These are phyloP conservation scores for Paratilapia polleni DNA, from an alignment of 2,113 vertebrate genomes.

Conservation along the genomic window DNA sequence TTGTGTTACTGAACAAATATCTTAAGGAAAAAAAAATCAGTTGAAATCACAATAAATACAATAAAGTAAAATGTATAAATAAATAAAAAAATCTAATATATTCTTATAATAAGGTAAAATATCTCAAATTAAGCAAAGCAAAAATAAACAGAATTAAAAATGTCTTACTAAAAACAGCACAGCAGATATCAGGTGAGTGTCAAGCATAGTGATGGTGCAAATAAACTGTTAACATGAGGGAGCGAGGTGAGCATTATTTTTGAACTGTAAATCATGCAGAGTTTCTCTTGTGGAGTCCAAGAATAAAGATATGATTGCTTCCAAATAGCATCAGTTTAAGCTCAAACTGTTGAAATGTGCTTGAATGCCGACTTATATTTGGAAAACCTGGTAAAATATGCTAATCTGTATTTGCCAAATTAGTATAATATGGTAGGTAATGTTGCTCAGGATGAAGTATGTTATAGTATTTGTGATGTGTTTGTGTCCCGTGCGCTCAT, in stretches of 20 bases:
- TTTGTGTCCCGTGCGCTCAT: background rate
- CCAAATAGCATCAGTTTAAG: background rate
- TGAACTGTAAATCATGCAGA: background rate
- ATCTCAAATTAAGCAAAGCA: background rate
- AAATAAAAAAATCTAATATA: too few relatives aligned
- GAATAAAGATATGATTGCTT: background rate
- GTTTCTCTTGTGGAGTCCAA: background rate
- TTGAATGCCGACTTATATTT: too few relatives aligned
- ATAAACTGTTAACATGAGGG: background rate
- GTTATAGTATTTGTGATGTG: background rate
- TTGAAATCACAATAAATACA: too few relatives aligned
- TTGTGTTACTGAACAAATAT: too few relatives aligned
- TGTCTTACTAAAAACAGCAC: background rate
- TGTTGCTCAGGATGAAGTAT: background rate
- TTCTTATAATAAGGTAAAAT: background rate
- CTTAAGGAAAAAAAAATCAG: too few relatives aligned
- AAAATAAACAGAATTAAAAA: background rate
- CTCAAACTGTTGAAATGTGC: background rate
- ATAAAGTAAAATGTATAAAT: too few relatives aligned
- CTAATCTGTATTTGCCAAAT: background rate
- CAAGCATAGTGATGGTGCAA: background rate
- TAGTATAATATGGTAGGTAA: background rate
- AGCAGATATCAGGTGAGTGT: background rate
- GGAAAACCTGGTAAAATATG: too few relatives aligned
- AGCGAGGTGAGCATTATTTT: too few relatives aligned